Percentiles rank a stretch among this genome's conserved stretches.
Conservation (phyloP, 2,797 vertebrate species). For the Microchirus variegatus region DNA sequence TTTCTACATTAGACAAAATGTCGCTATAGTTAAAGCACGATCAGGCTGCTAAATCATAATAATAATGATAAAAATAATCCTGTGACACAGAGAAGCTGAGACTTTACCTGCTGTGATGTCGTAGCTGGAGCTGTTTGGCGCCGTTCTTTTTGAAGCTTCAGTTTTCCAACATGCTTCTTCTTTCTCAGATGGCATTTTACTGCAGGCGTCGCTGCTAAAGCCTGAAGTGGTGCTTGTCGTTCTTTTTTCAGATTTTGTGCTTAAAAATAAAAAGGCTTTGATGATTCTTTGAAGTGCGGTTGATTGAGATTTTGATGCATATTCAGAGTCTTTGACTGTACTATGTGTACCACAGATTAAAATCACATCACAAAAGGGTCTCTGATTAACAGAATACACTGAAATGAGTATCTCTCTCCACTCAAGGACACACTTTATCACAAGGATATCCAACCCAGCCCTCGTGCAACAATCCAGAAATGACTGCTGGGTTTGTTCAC, state of each 20-base stretch:
- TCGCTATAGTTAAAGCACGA: background rate
- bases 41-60: background rate
- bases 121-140: background rate
- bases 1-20: conserved; percentile 15
- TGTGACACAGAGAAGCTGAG: background rate
- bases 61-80: background rate
- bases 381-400: too few species aligned
- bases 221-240: background rate
- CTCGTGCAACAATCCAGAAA: too few species aligned
- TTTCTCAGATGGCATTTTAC: background rate
- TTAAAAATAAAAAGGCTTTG: conserved; percentile 29
- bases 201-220: background rate
- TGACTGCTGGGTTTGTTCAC: too few species aligned
- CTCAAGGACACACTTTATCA: too few species aligned
- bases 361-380: too few species aligned
- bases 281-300: background rate
- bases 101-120: conserved; percentile 42
- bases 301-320: too few species aligned
- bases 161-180: background rate
- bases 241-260: conserved; percentile 59
- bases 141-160: background rate
- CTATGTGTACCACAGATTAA: too few species aligned
- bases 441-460: too few species aligned
- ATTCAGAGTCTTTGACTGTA: too few species aligned
- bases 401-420: too few species aligned